Evolutionary conservation across 2,888 invertebrate genomes (phyloP).

Genomic region (Busseola fusca): DNA sequence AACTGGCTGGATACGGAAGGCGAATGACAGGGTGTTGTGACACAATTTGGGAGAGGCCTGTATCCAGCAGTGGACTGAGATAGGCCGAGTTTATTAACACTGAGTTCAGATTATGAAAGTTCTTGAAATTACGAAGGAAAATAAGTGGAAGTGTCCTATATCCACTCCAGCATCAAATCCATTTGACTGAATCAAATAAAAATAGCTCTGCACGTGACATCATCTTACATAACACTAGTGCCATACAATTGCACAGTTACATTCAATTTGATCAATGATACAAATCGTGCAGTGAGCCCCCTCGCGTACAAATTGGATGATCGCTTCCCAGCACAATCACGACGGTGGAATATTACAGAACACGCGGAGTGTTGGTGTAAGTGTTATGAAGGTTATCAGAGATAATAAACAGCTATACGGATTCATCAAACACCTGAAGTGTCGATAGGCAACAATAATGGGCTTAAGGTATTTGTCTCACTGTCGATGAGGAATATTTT

Average conservation of each 20-base stretch:
- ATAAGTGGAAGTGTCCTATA: background rate
- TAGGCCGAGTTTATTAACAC: too few species aligned
- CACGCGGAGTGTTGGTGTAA: conserved; percentile 29
- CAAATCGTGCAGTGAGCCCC: conserved; percentile 55
- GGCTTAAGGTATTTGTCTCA: background rate
- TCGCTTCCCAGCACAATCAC: conserved; percentile 70
- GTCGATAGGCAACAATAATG: background rate
- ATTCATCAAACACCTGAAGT: conserved; percentile 44
- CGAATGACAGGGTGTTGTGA: too few species aligned
- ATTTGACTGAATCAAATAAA: conserved; percentile 2
- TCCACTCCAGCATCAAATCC: background rate
- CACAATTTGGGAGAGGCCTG: too few species aligned
- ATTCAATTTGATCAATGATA: conserved; percentile 57
- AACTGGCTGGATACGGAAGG: too few species aligned
- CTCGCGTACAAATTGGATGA: conserved; percentile 72
- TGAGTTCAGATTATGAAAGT: too few species aligned
- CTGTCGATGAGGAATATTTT: background rate
- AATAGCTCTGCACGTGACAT: conserved; percentile 2
- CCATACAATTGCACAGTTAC: conserved; percentile 45
- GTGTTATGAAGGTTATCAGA: conserved; percentile 30
- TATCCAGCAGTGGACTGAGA: too few species aligned
- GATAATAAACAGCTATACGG: conserved; percentile 41
- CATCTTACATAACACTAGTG: conserved; percentile 19
- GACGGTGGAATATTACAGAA: conserved; percentile 30
- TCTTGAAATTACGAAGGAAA: too few species aligned